Evolutionary conservation across 1,140 invertebrate genomes (phyloP).

Genomic region (Drosophila chauvacae): DNA sequence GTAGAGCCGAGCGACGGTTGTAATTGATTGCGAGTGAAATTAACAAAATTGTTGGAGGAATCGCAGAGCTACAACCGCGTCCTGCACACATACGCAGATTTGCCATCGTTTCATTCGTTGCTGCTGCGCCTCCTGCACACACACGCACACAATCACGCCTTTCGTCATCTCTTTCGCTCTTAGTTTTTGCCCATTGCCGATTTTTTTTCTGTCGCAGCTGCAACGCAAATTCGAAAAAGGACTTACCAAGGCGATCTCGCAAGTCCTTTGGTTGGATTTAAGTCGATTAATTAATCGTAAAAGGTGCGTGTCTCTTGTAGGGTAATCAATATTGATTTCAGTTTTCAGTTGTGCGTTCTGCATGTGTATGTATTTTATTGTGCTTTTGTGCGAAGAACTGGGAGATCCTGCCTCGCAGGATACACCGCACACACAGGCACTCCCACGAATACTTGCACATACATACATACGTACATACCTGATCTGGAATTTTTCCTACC

Average conservation of each 20-base stretch:
- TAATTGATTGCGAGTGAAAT: background rate
- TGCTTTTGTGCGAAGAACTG: constrained; percentile 12
- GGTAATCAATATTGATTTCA: constrained; percentile 62
- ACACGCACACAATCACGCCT: constrained; percentile 29
- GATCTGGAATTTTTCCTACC: constrained; percentile 25
- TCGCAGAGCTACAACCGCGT: constrained; percentile 7
- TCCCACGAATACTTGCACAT: background rate
- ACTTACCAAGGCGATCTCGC: constrained; percentile 34
- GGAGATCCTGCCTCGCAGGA: constrained; percentile 23
- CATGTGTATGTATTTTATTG: background rate
- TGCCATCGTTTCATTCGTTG: constrained; percentile 34
- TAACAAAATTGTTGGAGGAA: background rate
- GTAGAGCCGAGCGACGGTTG: background rate
- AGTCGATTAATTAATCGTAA: constrained; percentile 17
- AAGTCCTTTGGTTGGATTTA: constrained; percentile 12
- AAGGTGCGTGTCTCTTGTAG: constrained; percentile 36
- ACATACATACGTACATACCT: constrained; percentile 34
- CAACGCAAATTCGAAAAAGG: constrained; percentile 77
- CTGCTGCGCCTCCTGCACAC: constrained; percentile 58
- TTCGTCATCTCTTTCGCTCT: constrained; percentile 55
- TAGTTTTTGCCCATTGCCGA: constrained; percentile 20
- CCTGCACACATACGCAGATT: constrained; percentile 39
- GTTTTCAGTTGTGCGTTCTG: constrained; percentile 10
- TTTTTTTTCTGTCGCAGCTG: constrained; percentile 70
- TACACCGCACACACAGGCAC: constrained; percentile 12